phyloP scores from a whole-genome alignment of 2,797 vertebrate species.

The Kryptolebias ocellatus region DNA sequence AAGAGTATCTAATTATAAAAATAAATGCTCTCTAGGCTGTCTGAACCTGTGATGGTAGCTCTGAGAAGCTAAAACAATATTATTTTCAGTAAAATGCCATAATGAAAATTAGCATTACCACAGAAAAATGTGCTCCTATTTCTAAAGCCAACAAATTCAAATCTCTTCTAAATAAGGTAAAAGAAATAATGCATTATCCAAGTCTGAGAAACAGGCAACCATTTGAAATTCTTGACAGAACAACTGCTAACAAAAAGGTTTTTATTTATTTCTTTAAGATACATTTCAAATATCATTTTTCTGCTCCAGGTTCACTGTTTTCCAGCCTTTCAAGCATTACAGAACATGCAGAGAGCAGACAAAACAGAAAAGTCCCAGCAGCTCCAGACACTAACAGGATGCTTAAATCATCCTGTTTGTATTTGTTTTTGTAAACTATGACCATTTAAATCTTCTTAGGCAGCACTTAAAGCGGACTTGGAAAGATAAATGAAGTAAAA shows the following conservation, averaged over 20 bases:
- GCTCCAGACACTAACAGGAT: conserved; percentile 36
- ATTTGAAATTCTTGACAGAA: too few species aligned
- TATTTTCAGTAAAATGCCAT: conserved; percentile 22
- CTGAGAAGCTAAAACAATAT: conserved; percentile 36
- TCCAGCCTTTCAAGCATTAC: not conserved
- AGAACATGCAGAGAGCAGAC: conserved; percentile 18
- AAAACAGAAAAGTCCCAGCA: conserved; percentile 29
- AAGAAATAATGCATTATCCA: too few species aligned
- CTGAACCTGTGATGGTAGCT: not conserved
- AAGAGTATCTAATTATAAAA: conserved; percentile 32
- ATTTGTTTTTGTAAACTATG: not conserved
- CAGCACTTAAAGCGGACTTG: conserved; percentile 9
- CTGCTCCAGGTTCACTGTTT: not conserved
- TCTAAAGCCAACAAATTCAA: too few species aligned
- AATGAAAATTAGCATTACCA: too few species aligned
- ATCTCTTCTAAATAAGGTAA: too few species aligned
- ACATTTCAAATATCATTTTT: not conserved
- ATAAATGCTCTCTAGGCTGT: conserved; percentile 24
- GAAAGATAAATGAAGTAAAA: not conserved
- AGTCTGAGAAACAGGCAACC: too few species aligned
- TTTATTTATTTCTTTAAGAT: not conserved
- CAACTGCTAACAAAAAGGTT: too few species aligned
- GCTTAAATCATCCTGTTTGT: conserved; percentile 1
- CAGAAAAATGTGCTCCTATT: too few species aligned
- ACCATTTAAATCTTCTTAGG: not conserved